Conservation (phyloP, 2,797 vertebrate genomes). For the Cyclura pinguis region DNA sequence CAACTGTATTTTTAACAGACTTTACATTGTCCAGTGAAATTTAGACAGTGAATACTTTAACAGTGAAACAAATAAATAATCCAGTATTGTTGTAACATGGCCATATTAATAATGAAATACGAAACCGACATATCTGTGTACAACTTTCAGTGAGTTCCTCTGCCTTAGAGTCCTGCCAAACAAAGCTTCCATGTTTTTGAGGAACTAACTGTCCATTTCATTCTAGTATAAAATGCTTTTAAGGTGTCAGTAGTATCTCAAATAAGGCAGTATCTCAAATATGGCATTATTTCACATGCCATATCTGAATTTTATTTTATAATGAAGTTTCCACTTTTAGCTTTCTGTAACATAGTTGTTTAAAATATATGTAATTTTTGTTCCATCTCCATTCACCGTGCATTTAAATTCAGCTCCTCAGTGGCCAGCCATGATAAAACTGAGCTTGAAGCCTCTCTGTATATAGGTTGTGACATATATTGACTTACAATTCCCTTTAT, state of each 20-base stretch:
- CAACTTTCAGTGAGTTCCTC: background rate
- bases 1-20: no score
- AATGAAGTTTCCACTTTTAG: slow-evolving; percentile 5
- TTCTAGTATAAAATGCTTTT: background rate
- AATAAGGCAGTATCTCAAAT: background rate
- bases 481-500: background rate
- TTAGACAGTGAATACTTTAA: background rate
- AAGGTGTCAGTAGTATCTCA: background rate
- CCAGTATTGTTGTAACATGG: background rate
- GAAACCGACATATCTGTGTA: background rate
- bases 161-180: background rate
- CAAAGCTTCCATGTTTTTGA: background rate
- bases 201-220: background rate
- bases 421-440: background rate
- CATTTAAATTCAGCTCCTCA: background rate
- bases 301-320: background rate
- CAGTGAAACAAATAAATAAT: background rate
- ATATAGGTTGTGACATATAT: background rate
- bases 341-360: background rate
- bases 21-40: no score
- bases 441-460: background rate
- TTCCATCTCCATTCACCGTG: background rate
- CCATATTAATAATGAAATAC: background rate
- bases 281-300: background rate
- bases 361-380: background rate